phyloP scores from a whole-genome alignment of 2,113 vertebrate species.

The Scophthalmus maximus region DNA sequence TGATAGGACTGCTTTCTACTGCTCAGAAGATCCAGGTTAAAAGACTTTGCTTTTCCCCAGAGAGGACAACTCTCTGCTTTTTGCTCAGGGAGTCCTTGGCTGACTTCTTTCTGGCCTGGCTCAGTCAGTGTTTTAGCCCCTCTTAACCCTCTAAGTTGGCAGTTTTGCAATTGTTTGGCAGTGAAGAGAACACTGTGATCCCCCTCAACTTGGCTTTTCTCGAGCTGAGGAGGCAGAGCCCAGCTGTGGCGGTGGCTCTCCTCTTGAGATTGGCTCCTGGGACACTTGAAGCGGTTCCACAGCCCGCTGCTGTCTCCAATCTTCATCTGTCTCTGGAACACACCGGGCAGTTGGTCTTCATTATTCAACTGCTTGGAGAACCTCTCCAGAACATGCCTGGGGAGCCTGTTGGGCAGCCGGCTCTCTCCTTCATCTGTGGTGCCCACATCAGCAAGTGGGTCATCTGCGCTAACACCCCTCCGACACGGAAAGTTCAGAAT shows the following conservation, averaged over 20 bases:
- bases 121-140: slow-evolving; percentile 65
- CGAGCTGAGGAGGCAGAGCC: slow-evolving; percentile 63
- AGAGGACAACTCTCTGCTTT: slow-evolving; percentile 56
- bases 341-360: slow-evolving; percentile 76
- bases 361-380: slow-evolving; percentile 79
- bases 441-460: slow-evolving; percentile 46
- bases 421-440: slow-evolving; percentile 55
- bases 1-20: slow-evolving; percentile 85
- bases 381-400: slow-evolving; percentile 80
- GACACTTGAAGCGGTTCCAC: slow-evolving; percentile 70
- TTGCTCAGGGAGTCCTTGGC: slow-evolving; percentile 47
- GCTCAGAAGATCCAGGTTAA: slow-evolving; percentile 78
- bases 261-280: slow-evolving; percentile 72
- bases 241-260: slow-evolving; percentile 64
- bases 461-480: slow-evolving; percentile 49
- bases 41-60: slow-evolving; percentile 81
- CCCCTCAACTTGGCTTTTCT: slow-evolving; percentile 61
- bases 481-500: slow-evolving; percentile 79
- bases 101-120: slow-evolving; percentile 66
- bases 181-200: slow-evolving; percentile 66
- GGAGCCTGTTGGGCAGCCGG: slow-evolving; percentile 76
- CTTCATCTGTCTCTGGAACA: slow-evolving; percentile 79
- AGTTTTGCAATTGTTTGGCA: slow-evolving; percentile 80
- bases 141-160: slow-evolving; percentile 65
- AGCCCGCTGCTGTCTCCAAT: slow-evolving; percentile 65